Percentiles rank a stretch among this genome's conserved stretches.
Conservation (phyloP, 2,888 invertebrate genomes). For the Cataglyphis albicans region DNA sequence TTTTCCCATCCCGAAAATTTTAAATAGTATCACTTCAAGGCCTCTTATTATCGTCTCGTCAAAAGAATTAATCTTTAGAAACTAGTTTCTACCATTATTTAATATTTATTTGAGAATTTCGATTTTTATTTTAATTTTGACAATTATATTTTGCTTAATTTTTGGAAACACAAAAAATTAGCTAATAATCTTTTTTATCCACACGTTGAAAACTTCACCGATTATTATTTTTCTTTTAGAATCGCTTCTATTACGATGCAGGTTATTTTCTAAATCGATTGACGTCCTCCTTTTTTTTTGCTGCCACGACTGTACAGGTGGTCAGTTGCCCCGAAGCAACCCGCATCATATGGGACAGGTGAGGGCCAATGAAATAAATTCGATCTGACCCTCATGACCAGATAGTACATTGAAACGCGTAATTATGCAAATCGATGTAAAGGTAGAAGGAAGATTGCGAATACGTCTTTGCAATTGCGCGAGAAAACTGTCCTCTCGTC, state of each 20-base stretch:
- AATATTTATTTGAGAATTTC: background rate
- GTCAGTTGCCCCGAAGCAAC: slow-evolving; percentile 83
- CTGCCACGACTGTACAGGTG: slow-evolving; percentile 80
- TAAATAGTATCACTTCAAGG: background rate
- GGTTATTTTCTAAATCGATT: slow-evolving; percentile 35
- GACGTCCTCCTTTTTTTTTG: slow-evolving; percentile 57
- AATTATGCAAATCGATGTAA: slow-evolving; percentile 81
- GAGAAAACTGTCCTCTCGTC: too few species aligned
- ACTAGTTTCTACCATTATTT: background rate
- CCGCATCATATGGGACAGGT: slow-evolving; percentile 85
- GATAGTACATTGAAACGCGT: slow-evolving; percentile 75
- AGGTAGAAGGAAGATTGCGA: slow-evolving; percentile 68
- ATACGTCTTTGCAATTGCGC: background rate
- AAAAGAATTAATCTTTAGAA: background rate
- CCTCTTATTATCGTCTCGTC: background rate
- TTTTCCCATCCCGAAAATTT: background rate
- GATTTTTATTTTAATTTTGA: background rate
- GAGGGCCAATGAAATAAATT: slow-evolving; percentile 85
- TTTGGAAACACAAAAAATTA: background rate
- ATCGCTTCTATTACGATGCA: slow-evolving; percentile 38
- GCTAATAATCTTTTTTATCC: background rate
- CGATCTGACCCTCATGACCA: slow-evolving; percentile 85
- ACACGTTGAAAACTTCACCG: background rate
- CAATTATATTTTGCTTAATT: background rate
- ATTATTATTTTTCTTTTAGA: slow-evolving; percentile 50